A percentile compares a stretch with the other conserved stretches of the same genome.
Evolutionary conservation across 2,888 invertebrate species (phyloP).

Genomic region (Coremacera marginata): DNA sequence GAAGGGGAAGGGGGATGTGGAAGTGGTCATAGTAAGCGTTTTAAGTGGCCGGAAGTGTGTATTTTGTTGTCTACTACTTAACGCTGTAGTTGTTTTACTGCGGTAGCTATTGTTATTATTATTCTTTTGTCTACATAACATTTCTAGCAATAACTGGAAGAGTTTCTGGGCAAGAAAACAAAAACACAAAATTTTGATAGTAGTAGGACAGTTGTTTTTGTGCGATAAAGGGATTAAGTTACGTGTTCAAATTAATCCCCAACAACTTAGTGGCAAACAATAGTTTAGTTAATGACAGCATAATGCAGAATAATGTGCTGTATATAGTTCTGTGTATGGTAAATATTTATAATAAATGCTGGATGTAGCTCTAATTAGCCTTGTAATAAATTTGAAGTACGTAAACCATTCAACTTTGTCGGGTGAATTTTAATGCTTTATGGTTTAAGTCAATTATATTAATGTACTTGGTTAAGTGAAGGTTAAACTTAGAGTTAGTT

Average conservation of each 20-base stretch:
- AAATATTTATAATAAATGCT: too few relatives aligned
- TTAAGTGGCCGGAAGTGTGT: too few relatives aligned
- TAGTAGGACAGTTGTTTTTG: neutral
- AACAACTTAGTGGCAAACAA: neutral
- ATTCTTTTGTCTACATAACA: neutral
- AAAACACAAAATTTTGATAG: neutral
- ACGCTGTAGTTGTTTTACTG: neutral
- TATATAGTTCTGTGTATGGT: too few relatives aligned
- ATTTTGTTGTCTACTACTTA: neutral
- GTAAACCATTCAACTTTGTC: too few relatives aligned
- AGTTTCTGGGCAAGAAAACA: neutral
- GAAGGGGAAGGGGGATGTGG: neutral
- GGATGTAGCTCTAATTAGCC: too few relatives aligned
- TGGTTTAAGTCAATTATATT: too few relatives aligned
- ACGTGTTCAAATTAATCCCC: conserved; percentile 8
- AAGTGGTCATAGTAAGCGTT: neutral
- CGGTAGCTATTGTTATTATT: neutral
- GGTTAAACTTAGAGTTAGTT: too few relatives aligned
- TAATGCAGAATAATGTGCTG: too few relatives aligned
- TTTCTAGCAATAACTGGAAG: neutral
- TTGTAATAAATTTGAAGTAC: too few relatives aligned
- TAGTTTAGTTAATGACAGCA: too few relatives aligned
- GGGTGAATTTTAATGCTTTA: too few relatives aligned
- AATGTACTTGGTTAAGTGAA: too few relatives aligned
- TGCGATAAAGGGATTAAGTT: conserved; percentile 7